These are phyloP conservation scores for Cherax destructor DNA, from an alignment of 1,140 invertebrate genomes.

Conservation along the genomic window DNA sequence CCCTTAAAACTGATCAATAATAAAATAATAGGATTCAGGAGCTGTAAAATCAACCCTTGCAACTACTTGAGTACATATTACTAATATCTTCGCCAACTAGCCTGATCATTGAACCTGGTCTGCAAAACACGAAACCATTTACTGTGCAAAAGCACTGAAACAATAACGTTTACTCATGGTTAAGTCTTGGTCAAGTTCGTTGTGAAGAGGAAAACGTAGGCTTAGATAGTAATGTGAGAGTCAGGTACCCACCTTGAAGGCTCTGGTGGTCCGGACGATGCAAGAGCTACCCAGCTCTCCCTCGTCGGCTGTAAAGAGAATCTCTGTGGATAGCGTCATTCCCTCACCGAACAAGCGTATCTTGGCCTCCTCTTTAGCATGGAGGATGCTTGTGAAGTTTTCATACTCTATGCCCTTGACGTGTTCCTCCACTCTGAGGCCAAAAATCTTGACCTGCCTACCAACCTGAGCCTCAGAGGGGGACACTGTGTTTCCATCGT, in stretches of 20 bases:
- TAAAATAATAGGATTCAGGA: too few species aligned
- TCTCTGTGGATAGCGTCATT: constrained; percentile 1
- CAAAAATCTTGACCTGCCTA: constrained; percentile 9
- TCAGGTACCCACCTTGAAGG: constrained; percentile 33
- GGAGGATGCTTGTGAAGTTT: neutral
- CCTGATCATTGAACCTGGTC: too few species aligned
- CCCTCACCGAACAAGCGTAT: constrained; percentile 33
- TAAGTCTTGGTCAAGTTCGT: too few species aligned
- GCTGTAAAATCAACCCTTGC: too few species aligned
- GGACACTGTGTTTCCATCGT: neutral
- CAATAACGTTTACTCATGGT: too few species aligned
- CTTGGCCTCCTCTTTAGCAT: neutral
- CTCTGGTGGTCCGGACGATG: neutral
- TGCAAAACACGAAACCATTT: too few species aligned
- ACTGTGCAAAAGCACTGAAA: too few species aligned
- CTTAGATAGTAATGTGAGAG: too few species aligned
- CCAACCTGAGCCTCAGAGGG: neutral
- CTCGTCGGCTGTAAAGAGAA: constrained; percentile 30
- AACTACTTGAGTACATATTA: too few species aligned
- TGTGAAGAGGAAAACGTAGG: too few species aligned
- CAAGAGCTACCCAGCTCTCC: constrained; percentile 3
- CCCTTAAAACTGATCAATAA: too few species aligned
- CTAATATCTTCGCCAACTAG: too few species aligned
- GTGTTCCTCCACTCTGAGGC: constrained; percentile 39
- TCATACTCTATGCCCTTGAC: constrained; percentile 43